A percentile compares a stretch with the other conserved stretches of the same genome.
Conservation (phyloP, 2,797 vertebrate genomes). For the Varecia variegata region DNA sequence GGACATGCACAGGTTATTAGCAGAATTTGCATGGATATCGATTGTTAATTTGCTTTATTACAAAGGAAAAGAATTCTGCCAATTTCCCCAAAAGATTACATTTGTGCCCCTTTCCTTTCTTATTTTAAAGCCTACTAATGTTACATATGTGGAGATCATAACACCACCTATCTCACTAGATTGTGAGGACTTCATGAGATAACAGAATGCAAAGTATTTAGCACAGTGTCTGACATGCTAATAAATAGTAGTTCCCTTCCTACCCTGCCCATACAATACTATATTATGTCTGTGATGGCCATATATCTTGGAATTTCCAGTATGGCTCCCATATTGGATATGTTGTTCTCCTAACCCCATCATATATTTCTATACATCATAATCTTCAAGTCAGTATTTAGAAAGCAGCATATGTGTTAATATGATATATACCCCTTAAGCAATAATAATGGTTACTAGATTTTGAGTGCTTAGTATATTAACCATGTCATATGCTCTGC, state of each 20-base stretch:
- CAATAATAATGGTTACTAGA: not conserved
- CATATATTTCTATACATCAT: not conserved
- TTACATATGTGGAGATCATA: not conserved
- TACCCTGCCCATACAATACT: not conserved
- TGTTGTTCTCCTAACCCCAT: not conserved
- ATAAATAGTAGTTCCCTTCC: not conserved
- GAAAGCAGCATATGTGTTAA: not conserved
- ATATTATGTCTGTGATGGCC: not conserved
- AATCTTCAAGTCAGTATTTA: conserved; percentile 17
- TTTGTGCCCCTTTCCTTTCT: not conserved
- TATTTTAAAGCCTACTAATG: conserved; percentile 16
- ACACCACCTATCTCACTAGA: not conserved
- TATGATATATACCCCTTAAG: not conserved
- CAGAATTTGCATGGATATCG: not conserved
- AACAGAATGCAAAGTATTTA: not conserved
- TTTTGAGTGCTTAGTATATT: not conserved
- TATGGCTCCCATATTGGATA: not conserved
- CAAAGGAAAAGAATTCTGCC: not conserved
- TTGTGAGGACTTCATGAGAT: not conserved
- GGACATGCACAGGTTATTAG: not conserved
- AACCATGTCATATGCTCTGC: not conserved
- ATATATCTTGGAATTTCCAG: not conserved
- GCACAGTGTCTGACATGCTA: not conserved
- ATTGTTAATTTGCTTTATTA: not conserved
- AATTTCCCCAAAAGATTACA: not conserved